Evolutionary conservation across 2,113 vertebrate genomes (phyloP), one percentile per base, ranked within the genome.

Genomic region (Mastomys coucha): DNA sequence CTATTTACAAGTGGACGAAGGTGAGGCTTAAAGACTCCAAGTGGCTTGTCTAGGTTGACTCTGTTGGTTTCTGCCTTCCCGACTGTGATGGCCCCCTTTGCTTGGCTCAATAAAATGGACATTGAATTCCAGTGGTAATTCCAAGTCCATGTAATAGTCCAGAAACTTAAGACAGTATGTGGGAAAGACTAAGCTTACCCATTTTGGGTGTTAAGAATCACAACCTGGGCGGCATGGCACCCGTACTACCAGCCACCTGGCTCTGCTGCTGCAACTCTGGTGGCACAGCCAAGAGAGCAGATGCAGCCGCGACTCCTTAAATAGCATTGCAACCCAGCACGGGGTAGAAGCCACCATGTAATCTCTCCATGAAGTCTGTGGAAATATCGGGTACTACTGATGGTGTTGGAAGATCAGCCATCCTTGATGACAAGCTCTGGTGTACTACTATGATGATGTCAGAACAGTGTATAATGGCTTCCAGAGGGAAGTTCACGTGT

Each of bases 381-480:
- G 56, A 58, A 58, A 58, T 58, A 58, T 58, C 56, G 99, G 99
- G 99, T 0, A 93, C 75, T 0, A 92, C 72, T 39, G 99, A 99
- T 63, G 97, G 87, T 73, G 99, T 98, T 20, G 98, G 99, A 76
- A 99, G 99, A 75, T 99, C 99, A 0, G 86, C 97, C 0, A 97
- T 99, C 10, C 98, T 99, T 36, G 98, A 94, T 0, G 98, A 99
- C 0, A 98, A 99, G 76, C 95, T 42, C 4, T 99, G 95, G 70
- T 75, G 0, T 98, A 98, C 97, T 99, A 98, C 98, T 99, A 99
- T 1, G 98, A 98, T 0, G 99, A 99, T 0, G 99, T 99, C 78
- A 98, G 85, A 93, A 99, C 99, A 0, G 77, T 95, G 49, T 99
- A 99, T 39, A 99, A 99, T 45, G 89, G 99, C 53, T 99, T 99